phyloP scores from a whole-genome alignment of 2,888 invertebrate genomes.

The Andrena flavipes region DNA sequence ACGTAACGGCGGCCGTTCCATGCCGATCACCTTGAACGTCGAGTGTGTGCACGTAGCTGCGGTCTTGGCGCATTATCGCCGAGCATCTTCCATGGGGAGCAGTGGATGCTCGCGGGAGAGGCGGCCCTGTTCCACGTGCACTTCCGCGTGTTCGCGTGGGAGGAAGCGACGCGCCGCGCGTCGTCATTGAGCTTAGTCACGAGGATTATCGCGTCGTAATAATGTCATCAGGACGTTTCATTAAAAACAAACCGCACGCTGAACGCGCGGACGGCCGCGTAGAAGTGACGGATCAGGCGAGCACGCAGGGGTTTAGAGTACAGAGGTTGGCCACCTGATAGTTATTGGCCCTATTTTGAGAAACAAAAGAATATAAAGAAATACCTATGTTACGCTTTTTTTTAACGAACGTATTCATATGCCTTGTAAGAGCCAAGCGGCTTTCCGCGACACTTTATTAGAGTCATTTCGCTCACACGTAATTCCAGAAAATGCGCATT shows the following conservation, averaged over 20 bases:
- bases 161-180: slow-evolving; percentile 11
- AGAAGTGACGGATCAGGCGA: slow-evolving; percentile 14
- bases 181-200: slow-evolving; percentile 60
- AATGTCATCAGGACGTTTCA: slow-evolving; percentile 57
- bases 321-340: too few relatives aligned
- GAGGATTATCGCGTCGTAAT: slow-evolving; percentile 60
- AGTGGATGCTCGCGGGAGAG: too few relatives aligned
- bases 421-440: neutral
- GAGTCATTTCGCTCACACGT: neutral
- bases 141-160: neutral
- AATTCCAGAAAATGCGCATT: neutral
- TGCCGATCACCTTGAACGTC: slow-evolving; percentile 43
- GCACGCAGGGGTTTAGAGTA: neutral
- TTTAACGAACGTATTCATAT: too few relatives aligned
- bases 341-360: too few relatives aligned
- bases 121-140: too few relatives aligned
- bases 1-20: slow-evolving; percentile 14
- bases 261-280: slow-evolving; percentile 29
- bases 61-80: neutral
- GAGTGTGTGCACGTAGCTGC: neutral
- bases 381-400: too few relatives aligned
- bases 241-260: slow-evolving; percentile 43
- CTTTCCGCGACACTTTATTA: neutral
- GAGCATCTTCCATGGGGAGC: neutral
- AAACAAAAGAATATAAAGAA: too few relatives aligned